These are phyloP conservation scores for Ictalurus furcatus DNA, from an alignment of 2,113 vertebrate genomes.

Conservation along the genomic window DNA sequence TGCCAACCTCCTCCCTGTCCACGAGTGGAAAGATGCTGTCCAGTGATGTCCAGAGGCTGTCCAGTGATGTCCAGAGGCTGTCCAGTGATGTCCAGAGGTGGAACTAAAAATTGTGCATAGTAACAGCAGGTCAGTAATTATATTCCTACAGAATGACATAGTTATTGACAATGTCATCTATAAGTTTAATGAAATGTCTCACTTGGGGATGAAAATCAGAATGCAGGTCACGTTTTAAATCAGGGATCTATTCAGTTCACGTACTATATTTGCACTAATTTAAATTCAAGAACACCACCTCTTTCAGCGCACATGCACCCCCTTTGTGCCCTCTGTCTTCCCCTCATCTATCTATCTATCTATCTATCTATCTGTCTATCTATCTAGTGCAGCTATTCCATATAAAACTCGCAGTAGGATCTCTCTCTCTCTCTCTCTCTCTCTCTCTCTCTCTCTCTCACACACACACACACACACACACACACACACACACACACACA, in stretches of 20 bases:
- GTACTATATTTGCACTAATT: constrained; percentile 50
- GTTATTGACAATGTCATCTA: background rate
- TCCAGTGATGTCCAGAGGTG: background rate
- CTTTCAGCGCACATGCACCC: constrained; percentile 26
- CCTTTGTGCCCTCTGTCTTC: background rate
- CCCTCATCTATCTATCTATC: background rate
- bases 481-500: constrained; percentile 1
- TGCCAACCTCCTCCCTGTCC: background rate
- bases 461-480: background rate
- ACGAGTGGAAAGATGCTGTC: background rate
- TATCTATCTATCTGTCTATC: constrained; percentile 4
- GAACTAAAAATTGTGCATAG: background rate
- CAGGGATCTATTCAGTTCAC: constrained; percentile 50
- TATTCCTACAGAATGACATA: background rate
- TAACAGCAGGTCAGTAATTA: background rate
- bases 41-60: background rate
- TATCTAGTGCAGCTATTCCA: background rate
- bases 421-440: background rate
- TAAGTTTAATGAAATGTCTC: background rate
- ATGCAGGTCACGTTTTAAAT: constrained; percentile 43
- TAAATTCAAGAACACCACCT: constrained; percentile 48
- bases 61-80: background rate
- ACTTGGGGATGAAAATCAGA: background rate
- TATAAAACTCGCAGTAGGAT: background rate
- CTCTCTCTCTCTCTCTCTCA: constrained; percentile 20